Base-by-base conservation (phyloP, 2,888 invertebrate genomes). In the Lathronympha strigana region DNA sequence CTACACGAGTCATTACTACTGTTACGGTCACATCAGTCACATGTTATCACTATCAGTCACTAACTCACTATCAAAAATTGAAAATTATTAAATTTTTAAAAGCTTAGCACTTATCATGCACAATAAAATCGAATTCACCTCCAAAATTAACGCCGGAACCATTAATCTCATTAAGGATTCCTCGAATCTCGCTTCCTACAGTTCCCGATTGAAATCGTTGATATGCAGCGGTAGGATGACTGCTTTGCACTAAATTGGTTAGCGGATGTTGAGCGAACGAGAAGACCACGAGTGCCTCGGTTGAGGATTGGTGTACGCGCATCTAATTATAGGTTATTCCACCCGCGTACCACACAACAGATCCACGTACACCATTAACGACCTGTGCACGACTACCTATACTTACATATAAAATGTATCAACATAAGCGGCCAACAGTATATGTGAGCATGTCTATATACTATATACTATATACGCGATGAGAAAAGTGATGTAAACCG, bases 261-360 rank as follows among this genome's bases (percentile, higher is more conserved):
- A 82, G 76, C 81, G 82, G 82, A 81, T 83, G 78, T 80, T 73
- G 75, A 79, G 81, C 81, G 82, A 83, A 80, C 83, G 84, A 84
- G 83, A 86, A 82, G 84, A 83, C 82, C 80, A 82, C 82, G 75
- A 84, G 82, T 84, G 84, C 78, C 81, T 78, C 81, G 80, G 72
- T 77, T 78, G 80, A 80, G 83, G 82, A 85, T 84, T 85, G 83
- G 87, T 86, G 83, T 86, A 86, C 84, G 81, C 87, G 89, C 86
- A 88, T 90, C 90, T 90, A 90, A 90, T 90, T 90, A 90, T 90
- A 90, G 90, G 90, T 89, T 89, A 88, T 90, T 90, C 88, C 90
- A 86, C 90, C 83, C 85, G 86, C 83, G 85, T 83, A 86, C 83
- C 82, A 81, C 81, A 86, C 84, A 86, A 84, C 86, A 84, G 87